phyloP scores from a whole-genome alignment of 2,113 vertebrate species.

The Candoia aspera region DNA sequence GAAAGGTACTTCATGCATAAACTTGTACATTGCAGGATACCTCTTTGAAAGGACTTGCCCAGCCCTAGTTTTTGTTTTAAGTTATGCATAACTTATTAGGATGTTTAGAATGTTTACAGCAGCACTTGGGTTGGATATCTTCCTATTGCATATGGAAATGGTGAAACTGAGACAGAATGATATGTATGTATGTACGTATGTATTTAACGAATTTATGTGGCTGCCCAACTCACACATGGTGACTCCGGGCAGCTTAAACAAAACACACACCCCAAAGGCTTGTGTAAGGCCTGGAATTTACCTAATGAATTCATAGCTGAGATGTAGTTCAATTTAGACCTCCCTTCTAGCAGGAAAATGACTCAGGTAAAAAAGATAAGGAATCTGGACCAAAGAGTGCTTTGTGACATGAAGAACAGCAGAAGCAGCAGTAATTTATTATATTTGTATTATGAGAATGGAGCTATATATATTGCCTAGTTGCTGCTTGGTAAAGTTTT shows the following conservation, averaged over 20 bases:
- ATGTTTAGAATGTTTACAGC: background rate
- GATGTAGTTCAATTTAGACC: background rate
- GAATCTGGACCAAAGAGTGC: background rate
- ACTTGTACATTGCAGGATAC: background rate
- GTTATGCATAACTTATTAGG: background rate
- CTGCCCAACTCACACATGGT: too few relatives aligned
- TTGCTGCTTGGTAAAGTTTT: background rate
- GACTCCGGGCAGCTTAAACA: too few relatives aligned
- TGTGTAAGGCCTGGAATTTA: background rate
- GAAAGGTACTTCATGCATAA: background rate
- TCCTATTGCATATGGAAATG: background rate
- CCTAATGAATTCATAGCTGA: background rate
- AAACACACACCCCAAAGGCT: too few relatives aligned
- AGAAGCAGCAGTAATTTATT: background rate
- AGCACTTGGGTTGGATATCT: background rate
- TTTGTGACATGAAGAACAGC: background rate
- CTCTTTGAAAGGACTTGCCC: background rate
- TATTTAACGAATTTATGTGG: too few relatives aligned
- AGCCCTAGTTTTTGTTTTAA: background rate
- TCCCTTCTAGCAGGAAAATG: background rate
- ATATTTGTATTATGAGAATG: background rate
- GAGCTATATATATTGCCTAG: background rate
- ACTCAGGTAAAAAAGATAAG: background rate
- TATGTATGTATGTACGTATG: too few relatives aligned
- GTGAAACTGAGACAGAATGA: background rate